Percentiles rank a stretch among this genome's conserved stretches.
phyloP scores from a whole-genome alignment of 2,797 vertebrate genomes.

The Mallotus villosus region DNA sequence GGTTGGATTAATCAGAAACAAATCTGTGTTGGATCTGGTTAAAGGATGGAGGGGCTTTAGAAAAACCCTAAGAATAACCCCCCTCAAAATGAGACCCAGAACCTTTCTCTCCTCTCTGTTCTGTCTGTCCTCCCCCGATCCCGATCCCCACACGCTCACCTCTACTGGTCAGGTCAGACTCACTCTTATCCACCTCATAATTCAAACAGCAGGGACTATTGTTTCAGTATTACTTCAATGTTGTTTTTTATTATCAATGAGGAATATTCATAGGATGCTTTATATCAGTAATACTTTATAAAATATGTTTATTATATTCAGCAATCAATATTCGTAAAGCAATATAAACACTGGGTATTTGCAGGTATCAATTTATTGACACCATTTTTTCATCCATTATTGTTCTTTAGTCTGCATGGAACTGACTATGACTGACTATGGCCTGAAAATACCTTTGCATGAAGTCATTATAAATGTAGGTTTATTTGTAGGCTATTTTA shows the following conservation, averaged over 20 bases:
- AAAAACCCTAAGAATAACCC: conserved; percentile 43
- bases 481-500: conserved; percentile 2
- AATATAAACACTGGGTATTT: not conserved
- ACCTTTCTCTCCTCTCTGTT: not conserved
- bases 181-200: conserved; percentile 26
- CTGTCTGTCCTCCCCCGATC: not conserved
- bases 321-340: not conserved
- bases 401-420: not conserved
- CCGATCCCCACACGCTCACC: not conserved
- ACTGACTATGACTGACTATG: not conserved
- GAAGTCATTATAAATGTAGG: not conserved
- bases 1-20: not conserved
- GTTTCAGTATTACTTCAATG: not conserved
- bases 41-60: conserved; percentile 53
- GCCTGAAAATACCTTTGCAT: not conserved
- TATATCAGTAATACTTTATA: not conserved
- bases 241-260: conserved; percentile 25
- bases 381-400: not conserved
- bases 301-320: conserved; percentile 25
- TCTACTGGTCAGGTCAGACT: conserved; percentile 23
- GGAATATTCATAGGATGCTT: conserved; percentile 23
- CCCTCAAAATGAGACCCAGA: conserved; percentile 28
- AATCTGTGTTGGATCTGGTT: not conserved
- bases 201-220: conserved; percentile 39
- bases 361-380: not conserved